Evolutionary conservation across 2,888 invertebrate species (phyloP).

Genomic region (Julus scandinavius): DNA sequence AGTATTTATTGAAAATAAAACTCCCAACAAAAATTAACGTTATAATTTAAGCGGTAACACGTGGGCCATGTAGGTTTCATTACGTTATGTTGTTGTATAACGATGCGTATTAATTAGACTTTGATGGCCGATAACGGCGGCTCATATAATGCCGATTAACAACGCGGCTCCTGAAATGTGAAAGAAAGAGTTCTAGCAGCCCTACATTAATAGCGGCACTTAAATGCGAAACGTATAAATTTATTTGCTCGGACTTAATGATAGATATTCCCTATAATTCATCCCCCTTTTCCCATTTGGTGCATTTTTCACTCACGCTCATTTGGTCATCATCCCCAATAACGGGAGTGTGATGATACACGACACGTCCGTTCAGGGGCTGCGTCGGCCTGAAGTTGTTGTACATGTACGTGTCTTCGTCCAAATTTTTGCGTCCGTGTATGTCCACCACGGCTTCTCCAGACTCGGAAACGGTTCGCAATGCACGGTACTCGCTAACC

Average conservation of each 20-base stretch:
- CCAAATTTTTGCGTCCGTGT: background rate
- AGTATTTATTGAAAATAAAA: too few species aligned
- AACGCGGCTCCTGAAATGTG: background rate
- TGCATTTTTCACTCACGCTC: background rate
- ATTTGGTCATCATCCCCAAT: background rate
- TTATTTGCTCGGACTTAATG: background rate
- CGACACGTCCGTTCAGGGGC: conserved; percentile 39
- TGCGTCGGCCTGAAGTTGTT: conserved; percentile 53
- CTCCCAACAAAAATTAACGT: too few species aligned
- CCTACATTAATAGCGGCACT: background rate
- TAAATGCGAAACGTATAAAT: background rate
- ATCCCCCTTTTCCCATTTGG: background rate
- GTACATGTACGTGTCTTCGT: conserved; percentile 49
- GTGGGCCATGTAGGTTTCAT: too few species aligned
- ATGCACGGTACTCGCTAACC: conserved; percentile 75
- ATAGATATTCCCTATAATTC: background rate
- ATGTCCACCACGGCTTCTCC: background rate
- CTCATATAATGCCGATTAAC: background rate
- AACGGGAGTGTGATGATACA: background rate
- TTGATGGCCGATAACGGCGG: too few species aligned
- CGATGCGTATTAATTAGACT: too few species aligned
- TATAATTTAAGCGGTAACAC: too few species aligned
- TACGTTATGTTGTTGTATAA: too few species aligned
- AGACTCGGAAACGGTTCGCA: conserved; percentile 65
- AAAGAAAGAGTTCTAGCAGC: background rate